Base-by-base conservation (phyloP, 1,140 invertebrate genomes). In the Aphidius gifuensis region DNA sequence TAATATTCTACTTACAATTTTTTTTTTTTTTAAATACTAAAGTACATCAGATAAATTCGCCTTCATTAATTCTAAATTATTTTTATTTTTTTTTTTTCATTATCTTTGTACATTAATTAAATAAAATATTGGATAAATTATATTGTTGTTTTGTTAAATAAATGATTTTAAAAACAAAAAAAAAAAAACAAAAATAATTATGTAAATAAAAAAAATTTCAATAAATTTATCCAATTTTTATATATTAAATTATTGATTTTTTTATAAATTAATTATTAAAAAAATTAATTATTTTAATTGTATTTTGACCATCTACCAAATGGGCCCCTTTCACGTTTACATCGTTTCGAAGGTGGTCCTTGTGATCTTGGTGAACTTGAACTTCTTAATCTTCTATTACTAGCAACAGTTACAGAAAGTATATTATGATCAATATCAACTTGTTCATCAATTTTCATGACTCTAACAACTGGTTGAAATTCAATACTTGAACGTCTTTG, bases 371-470 rank as follows among this genome's bases (percentile, higher is more conserved):
- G 69, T 3, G 76, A 78, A 51, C 68, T 71, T 6, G 79, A 80
- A 64, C 79, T 81, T 76, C 78, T 78, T 40, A 81, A 67, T 8
- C 78, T 66, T 39, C 79, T 69, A 62, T 81, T 81, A 56, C 77
- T 80, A 6, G 77, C 77, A 0, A 81, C 74, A 0, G 78, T 73
- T 8, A 80, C 78, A 50, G 77, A 79, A 8, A 79, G 64, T 69
- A 80, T 75, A 70, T 71, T 73, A 51, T 76, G 74, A 62, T 81
- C 79, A 59, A 78, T 75, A 38, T 81, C 79, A 5, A 80, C 77
- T 49, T 76, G 75, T 38, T 80, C 77, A 9, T 81, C 79, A 49
- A 81, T 78, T 49, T 81, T 80, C 76, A 77, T 80, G 58, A 80
- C 76, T 42, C 79, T 74, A 32, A 81, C 79, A 21, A 81, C 77